These are phyloP conservation scores for Sturmia bella DNA, from an alignment of 2,888 invertebrate genomes.

Conservation along the genomic window DNA sequence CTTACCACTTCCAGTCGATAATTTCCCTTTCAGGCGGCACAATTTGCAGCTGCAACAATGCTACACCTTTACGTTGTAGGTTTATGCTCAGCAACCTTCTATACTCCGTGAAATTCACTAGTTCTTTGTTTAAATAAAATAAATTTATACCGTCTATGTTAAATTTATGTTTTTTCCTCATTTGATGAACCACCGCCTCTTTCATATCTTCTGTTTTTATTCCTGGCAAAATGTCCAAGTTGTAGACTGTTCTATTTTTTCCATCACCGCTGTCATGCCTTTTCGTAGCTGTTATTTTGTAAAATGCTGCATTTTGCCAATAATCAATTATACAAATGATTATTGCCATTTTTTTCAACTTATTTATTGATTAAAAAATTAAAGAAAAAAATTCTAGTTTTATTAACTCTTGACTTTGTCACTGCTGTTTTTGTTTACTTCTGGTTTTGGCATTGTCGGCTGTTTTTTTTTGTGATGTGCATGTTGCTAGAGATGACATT, in stretches of 20 bases:
- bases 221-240: slow-evolving; percentile 26
- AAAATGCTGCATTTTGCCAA: slow-evolving; percentile 74
- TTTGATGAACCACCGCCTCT: slow-evolving; percentile 21
- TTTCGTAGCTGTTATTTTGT: slow-evolving; percentile 48
- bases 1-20: slow-evolving; percentile 88
- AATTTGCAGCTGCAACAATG: slow-evolving; percentile 82
- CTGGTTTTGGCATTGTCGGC: slow-evolving; percentile 7
- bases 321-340: slow-evolving; percentile 77
- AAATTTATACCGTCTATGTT: slow-evolving; percentile 75
- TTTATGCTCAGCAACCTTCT: slow-evolving; percentile 67
- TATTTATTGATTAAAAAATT: slow-evolving; percentile 28
- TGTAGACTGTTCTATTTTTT: slow-evolving; percentile 23
- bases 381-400: slow-evolving; percentile 23
- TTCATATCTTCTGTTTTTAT: slow-evolving; percentile 14
- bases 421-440: slow-evolving; percentile 6
- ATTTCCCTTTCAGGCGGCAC: slow-evolving; percentile 84
- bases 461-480: slow-evolving; percentile 16
- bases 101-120: slow-evolving; percentile 74
- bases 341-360: slow-evolving; percentile 72
- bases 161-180: slow-evolving; percentile 70
- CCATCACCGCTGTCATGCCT: not conserved
- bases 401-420: slow-evolving; percentile 28
- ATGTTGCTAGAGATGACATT: slow-evolving; percentile 13
- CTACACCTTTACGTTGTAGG: slow-evolving; percentile 67
- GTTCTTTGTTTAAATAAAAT: slow-evolving; percentile 76